Evolutionary conservation across 2,888 invertebrate species (phyloP).

Genomic region (Nomada ruficornis): DNA sequence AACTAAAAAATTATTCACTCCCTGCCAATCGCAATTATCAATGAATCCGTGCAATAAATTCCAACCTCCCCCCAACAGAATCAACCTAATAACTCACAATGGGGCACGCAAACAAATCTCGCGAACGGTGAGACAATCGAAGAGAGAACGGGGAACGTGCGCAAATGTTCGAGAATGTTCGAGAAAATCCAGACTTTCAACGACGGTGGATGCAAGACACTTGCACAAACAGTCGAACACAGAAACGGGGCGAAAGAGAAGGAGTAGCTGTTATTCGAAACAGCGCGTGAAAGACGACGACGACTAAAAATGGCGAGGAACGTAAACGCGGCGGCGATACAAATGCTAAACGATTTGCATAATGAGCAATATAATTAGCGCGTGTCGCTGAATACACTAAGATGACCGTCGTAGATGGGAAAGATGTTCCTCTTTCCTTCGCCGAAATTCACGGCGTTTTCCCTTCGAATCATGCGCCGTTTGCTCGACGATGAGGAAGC

Average conservation of each 20-base stretch:
- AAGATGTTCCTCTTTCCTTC: slow-evolving; percentile 4
- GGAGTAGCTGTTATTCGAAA: slow-evolving; percentile 38
- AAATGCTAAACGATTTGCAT: slow-evolving; percentile 57
- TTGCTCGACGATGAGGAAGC: too few relatives aligned
- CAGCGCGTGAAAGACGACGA: slow-evolving; percentile 7
- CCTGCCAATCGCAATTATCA: too few relatives aligned
- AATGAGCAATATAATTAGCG: slow-evolving; percentile 56
- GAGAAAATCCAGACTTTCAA: slow-evolving; percentile 1
- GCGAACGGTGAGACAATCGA: too few relatives aligned
- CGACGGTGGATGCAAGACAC: slow-evolving; percentile 2
- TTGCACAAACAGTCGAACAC: slow-evolving; percentile 7
- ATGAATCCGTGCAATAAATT: too few relatives aligned
- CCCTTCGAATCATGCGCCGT: neutral
- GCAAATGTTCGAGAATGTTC: neutral
- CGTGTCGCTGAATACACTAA: slow-evolving; percentile 45
- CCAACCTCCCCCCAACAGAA: too few relatives aligned
- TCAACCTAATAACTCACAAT: too few relatives aligned
- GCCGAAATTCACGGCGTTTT: slow-evolving; percentile 17
- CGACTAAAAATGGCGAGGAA: slow-evolving; percentile 48
- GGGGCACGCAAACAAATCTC: too few relatives aligned
- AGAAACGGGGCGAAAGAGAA: neutral
- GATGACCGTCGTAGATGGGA: slow-evolving; percentile 27
- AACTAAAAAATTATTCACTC: too few relatives aligned
- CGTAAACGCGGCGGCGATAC: slow-evolving; percentile 39
- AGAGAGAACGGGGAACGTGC: too few relatives aligned